Evolutionary conservation across 2,797 vertebrate species (phyloP).

Genomic region (Sebastes cheni): DNA sequence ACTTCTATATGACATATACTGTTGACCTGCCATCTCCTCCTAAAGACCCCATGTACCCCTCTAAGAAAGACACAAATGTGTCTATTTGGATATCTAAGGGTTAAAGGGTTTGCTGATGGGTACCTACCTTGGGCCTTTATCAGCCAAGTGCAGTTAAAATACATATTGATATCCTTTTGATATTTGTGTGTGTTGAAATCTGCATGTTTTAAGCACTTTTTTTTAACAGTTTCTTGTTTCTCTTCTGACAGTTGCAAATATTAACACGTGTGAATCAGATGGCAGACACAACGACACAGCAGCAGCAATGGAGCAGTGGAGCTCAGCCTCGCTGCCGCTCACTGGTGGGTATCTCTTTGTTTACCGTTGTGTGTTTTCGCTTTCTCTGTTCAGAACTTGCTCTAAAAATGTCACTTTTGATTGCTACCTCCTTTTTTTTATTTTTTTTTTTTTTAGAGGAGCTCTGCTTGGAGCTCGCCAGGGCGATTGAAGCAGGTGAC

Average conservation of each 20-base stretch:
- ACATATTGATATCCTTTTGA: not conserved
- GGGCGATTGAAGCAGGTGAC: constrained; percentile 87
- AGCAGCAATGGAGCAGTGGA: constrained; percentile 63
- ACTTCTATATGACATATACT: too few relatives aligned
- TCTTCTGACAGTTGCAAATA: constrained; percentile 76
- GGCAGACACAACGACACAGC: constrained; percentile 47
- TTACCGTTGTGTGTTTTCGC: not conserved
- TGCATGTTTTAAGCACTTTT: not conserved
- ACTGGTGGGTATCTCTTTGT: constrained; percentile 69
- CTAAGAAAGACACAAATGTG: too few relatives aligned
- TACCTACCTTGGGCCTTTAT: not conserved
- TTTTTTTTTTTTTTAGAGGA: constrained; percentile 78
- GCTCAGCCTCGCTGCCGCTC: constrained; percentile 71
- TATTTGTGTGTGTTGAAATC: not conserved
- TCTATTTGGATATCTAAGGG: too few relatives aligned
- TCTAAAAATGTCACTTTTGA: constrained; percentile 8
- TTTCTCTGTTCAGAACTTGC: not conserved
- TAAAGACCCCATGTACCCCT: too few relatives aligned
- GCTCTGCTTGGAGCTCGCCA: constrained; percentile 81
- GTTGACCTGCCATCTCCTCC: too few relatives aligned
- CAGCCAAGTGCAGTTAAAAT: not conserved
- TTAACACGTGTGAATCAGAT: constrained; percentile 56
- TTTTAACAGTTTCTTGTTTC: not conserved
- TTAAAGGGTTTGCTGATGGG: not conserved
- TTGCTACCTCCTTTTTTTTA: not conserved